Percentiles rank a stretch among this genome's conserved stretches.
Evolutionary conservation across 2,113 vertebrate genomes (phyloP).

Genomic region (Orientallactaga bullata): DNA sequence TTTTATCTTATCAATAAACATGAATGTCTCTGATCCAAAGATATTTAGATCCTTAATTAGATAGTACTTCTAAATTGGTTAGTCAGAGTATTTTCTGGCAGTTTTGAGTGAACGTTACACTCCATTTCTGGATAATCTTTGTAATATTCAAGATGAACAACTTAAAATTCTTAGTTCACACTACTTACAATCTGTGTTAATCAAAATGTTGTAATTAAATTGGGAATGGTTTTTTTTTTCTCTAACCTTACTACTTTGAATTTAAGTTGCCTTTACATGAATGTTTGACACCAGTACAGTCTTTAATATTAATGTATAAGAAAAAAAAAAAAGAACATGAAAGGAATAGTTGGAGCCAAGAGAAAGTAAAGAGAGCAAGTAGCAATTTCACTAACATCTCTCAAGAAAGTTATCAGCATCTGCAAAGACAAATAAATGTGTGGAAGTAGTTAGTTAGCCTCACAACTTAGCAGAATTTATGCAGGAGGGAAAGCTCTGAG

Average conservation of each 20-base stretch:
- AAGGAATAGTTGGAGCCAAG: conserved; percentile 45
- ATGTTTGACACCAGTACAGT: conserved; percentile 70
- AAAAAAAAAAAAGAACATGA: conserved; percentile 43
- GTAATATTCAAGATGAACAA: conserved; percentile 77
- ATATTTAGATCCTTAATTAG: conserved; percentile 84
- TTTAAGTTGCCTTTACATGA: conserved; percentile 78
- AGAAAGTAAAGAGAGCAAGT: conserved; percentile 66
- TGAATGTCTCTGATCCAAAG: conserved; percentile 82
- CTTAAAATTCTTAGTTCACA: conserved; percentile 83
- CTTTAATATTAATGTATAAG: conserved; percentile 76
- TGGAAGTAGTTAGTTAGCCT: neutral
- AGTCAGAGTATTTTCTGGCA: conserved; percentile 81
- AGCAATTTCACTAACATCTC: neutral
- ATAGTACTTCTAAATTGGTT: conserved; percentile 79
- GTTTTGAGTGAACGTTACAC: conserved; percentile 74
- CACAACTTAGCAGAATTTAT: conserved; percentile 61
- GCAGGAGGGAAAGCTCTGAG: conserved; percentile 50
- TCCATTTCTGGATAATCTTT: conserved; percentile 76
- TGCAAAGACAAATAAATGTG: conserved; percentile 54
- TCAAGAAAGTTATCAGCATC: conserved; percentile 57
- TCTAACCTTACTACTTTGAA: conserved; percentile 68
- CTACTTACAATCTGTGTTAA: conserved; percentile 80
- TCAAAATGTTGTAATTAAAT: conserved; percentile 83
- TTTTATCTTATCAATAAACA: conserved; percentile 86
- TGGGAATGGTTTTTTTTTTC: conserved; percentile 78